Evolutionary conservation across 2,113 vertebrate genomes (phyloP).

Genomic region (Rissa tridactyla): DNA sequence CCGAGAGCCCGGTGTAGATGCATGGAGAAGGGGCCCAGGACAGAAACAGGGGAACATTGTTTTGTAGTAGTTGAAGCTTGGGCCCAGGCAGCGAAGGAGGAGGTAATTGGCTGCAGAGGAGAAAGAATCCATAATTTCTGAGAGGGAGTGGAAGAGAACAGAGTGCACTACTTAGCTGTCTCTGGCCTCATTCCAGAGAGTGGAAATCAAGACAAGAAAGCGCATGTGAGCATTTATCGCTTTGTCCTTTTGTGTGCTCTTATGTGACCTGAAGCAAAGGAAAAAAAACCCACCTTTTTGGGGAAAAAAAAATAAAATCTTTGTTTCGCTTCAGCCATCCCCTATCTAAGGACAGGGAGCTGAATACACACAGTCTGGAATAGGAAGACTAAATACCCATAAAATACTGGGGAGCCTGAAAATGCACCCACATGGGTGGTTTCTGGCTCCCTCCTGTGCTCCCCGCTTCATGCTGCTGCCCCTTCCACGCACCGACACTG

Average conservation of each 20-base stretch:
- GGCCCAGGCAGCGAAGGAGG: background rate
- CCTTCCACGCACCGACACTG: accelerated
- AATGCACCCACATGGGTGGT: background rate
- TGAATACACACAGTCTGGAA: background rate
- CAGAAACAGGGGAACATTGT: slow-evolving; percentile 41
- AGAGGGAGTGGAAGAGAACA: slow-evolving; percentile 35
- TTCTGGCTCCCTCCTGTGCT: background rate
- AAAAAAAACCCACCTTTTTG: background rate
- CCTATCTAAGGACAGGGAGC: background rate
- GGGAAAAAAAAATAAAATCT: background rate
- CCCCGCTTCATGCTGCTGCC: accelerated
- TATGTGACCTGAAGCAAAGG: background rate
- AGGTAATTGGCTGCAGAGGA: slow-evolving; percentile 45
- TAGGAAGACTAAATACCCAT: background rate
- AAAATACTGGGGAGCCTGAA: background rate
- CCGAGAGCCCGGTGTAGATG: background rate
- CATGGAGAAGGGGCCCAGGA: background rate
- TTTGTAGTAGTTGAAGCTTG: background rate
- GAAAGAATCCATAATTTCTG: background rate
- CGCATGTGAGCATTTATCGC: slow-evolving; percentile 18
- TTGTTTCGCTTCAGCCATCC: background rate
- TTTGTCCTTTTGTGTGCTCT: slow-evolving; percentile 24
- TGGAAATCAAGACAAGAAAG: slow-evolving; percentile 52
- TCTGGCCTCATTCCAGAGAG: slow-evolving; percentile 35
- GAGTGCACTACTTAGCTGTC: slow-evolving; percentile 10